A percentile compares a stretch with the other conserved stretches of the same genome.
Conservation (phyloP, 1,140 invertebrate genomes). For the Drosophila asahinai region DNA sequence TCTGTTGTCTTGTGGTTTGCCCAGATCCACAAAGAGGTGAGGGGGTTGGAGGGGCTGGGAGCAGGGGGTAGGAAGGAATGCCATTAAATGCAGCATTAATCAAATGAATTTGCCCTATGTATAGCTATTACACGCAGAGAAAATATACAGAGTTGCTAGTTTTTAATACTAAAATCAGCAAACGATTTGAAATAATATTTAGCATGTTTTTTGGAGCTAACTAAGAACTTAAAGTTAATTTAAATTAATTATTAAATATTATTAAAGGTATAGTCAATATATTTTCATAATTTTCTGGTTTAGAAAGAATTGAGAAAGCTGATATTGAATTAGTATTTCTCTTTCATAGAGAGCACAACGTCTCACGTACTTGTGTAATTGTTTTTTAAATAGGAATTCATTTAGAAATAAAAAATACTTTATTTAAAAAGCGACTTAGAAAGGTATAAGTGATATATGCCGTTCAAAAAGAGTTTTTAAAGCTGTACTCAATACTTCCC, state of each 20-base stretch:
- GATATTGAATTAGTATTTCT: too few relatives aligned
- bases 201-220: background rate
- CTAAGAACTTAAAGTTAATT: background rate
- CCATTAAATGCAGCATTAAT: conserved; percentile 57
- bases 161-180: too few relatives aligned
- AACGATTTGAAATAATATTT: background rate
- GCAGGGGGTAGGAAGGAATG: conserved; percentile 24
- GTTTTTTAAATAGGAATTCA: too few relatives aligned
- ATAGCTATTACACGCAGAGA: conserved; percentile 20
- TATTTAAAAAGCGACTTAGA: too few relatives aligned
- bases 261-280: background rate
- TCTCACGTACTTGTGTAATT: too few relatives aligned
- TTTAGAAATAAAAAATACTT: too few relatives aligned
- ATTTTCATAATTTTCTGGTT: background rate
- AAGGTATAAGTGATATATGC: background rate
- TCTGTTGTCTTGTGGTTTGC: conserved; percentile 57
- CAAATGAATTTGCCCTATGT: conserved; percentile 55
- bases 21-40: conserved; percentile 6
- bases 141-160: background rate
- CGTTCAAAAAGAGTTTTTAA: background rate
- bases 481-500: too few relatives aligned
- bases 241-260: too few relatives aligned
- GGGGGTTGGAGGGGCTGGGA: conserved; percentile 3
- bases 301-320: too few relatives aligned
- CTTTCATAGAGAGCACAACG: too few relatives aligned